Evolutionary conservation across 2,888 invertebrate genomes (phyloP).

Genomic region (Drosophila peninsularis): DNA sequence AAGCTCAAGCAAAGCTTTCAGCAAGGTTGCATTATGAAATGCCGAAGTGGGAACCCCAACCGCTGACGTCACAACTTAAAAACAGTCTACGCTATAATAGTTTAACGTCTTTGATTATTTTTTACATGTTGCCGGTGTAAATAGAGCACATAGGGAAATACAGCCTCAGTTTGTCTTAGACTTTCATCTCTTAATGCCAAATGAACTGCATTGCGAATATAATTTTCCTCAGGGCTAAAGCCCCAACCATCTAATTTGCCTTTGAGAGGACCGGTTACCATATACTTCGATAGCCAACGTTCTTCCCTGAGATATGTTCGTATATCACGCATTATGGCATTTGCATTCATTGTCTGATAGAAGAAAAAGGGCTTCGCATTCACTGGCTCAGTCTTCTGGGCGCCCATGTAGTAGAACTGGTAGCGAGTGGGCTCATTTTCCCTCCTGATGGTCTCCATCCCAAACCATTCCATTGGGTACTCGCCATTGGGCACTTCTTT

Average conservation of each 20-base stretch:
- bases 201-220: neutral
- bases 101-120: too few species aligned
- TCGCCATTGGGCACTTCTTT: slow-evolving; percentile 9
- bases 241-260: neutral
- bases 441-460: neutral
- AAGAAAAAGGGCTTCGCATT: neutral
- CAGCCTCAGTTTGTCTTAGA: neutral
- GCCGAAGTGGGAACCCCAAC: neutral
- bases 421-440: slow-evolving; percentile 23
- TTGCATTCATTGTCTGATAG: slow-evolving; percentile 1
- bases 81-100: too few species aligned
- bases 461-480: slow-evolving; percentile 11
- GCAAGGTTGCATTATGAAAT: neutral
- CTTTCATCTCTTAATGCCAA: neutral
- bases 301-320: neutral
- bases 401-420: slow-evolving; percentile 6
- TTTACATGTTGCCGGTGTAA: neutral
- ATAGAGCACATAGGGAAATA: neutral
- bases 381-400: neutral
- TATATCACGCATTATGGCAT: neutral
- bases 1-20: neutral
- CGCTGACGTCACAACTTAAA: slow-evolving; percentile 1
- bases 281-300: slow-evolving; percentile 2
- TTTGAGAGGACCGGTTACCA: neutral
- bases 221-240: neutral